Evolutionary conservation across 2,888 invertebrate species (phyloP).

Genomic region (Ophion costatus): DNA sequence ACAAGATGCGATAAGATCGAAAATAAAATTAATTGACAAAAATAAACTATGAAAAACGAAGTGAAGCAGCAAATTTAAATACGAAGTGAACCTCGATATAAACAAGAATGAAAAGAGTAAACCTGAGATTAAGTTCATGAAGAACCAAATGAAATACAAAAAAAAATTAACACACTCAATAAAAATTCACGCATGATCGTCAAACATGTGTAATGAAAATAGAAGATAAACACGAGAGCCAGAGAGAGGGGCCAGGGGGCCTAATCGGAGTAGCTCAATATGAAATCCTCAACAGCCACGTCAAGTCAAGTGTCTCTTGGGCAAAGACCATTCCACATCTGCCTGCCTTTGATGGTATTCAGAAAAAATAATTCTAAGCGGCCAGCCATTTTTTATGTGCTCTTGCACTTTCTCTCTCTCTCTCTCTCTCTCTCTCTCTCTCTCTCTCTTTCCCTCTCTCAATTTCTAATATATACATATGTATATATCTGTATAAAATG

Average conservation of each 20-base stretch:
- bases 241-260: background rate
- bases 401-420: background rate
- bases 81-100: background rate
- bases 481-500: conserved; percentile 51
- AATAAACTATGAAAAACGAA: background rate
- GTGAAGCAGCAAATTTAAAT: background rate
- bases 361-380: conserved; percentile 79
- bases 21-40: background rate
- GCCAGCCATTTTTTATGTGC: conserved; percentile 19
- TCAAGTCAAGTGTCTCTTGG: conserved; percentile 79
- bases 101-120: background rate
- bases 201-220: background rate
- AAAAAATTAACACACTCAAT: background rate
- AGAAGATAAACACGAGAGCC: background rate
- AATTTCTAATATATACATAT: background rate
- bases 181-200: background rate
- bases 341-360: conserved; percentile 81
- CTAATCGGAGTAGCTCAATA: conserved; percentile 61
- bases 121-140: background rate
- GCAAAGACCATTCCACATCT: conserved; percentile 75
- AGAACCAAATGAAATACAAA: background rate
- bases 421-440: conserved; percentile 11
- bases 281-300: conserved; percentile 72
- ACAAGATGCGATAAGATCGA: background rate
- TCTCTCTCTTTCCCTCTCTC: conserved; percentile 2